Conservation (phyloP, 2,888 invertebrate species). For the Eledone cirrhosa region DNA sequence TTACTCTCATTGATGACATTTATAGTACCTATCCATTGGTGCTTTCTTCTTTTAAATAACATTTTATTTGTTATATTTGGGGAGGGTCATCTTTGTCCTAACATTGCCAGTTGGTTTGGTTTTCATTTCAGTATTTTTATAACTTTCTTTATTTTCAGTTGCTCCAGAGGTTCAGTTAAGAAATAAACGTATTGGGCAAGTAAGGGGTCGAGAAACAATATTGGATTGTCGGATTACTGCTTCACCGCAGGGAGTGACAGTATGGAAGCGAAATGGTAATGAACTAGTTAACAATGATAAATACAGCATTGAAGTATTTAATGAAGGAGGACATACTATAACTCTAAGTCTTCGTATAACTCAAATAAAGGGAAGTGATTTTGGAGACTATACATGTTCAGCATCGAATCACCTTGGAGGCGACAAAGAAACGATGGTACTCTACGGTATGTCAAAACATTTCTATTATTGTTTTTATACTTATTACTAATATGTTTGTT, state of each 20-base stretch:
- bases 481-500: too few relatives aligned
- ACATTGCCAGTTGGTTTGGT: too few relatives aligned
- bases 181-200: slow-evolving; percentile 29
- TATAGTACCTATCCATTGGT: too few relatives aligned
- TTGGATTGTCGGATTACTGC: slow-evolving; percentile 45
- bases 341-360: slow-evolving; percentile 30
- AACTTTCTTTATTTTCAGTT: background rate
- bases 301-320: slow-evolving; percentile 38
- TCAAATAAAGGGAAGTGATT: slow-evolving; percentile 24
- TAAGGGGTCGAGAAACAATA: slow-evolving; percentile 39
- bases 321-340: slow-evolving; percentile 34
- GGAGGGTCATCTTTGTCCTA: too few relatives aligned
- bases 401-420: slow-evolving; percentile 31
- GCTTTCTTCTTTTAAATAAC: too few relatives aligned
- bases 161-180: slow-evolving; percentile 22
- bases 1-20: too few relatives aligned
- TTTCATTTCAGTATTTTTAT: too few relatives aligned
- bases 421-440: slow-evolving; percentile 26
- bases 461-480: too few relatives aligned
- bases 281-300: slow-evolving; percentile 36
- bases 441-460: slow-evolving; percentile 25
- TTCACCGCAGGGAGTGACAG: slow-evolving; percentile 41
- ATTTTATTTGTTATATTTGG: too few relatives aligned
- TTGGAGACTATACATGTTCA: slow-evolving; percentile 32
- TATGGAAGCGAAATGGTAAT: slow-evolving; percentile 40